Evolutionary conservation across 1,140 invertebrate species (phyloP), one percentile per base, ranked within the genome.

Genomic region (Sminthurinus signatus): DNA sequence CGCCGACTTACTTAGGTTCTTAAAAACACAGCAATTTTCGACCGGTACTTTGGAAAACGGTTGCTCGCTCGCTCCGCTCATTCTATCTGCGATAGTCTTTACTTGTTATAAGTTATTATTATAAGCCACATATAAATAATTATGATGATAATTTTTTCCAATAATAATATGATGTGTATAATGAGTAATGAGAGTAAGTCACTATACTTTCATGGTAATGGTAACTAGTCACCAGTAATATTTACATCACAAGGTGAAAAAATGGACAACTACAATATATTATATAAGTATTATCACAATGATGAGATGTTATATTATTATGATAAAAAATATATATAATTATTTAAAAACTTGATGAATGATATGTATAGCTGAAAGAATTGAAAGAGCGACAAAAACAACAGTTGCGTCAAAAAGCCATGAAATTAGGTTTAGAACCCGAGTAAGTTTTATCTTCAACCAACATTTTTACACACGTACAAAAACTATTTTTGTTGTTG

Each of bases 361-460:
- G 42, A 58, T 43, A 50, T 23, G 32, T 58, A 31, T 77, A 96
- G 93, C 85, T 96, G 82, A 96, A 96, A 88, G 93, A 96, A 81
- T 83, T 96, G 81, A 93, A 93, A 83, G 93, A 96, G 85, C 88
- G 93, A 84, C 92, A 96, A 80, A 94, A 94, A 80, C 92, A 96
- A 80, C 93, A 95, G 79, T 83, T 96, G 77, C 90, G 93, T 62
- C 91, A 95, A 81, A 96, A 95, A 81, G 93, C 93, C 75, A 82
- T 93, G 75, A 95, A 96, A 81, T 93, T 93, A 80, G 93, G 93
- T 83, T 83, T 96, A 63, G 92, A 96, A 82, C 91, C 92, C 64
- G 91, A 93, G 78, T 81, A 77, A 80, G 50, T 52, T 28, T 14
- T 15, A 8, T 52, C 50, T 36, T 15, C 15, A 5, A 8, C 32